Evolutionary conservation across 1,140 invertebrate species (phyloP), one percentile per base, ranked within the genome.

Genomic region (Notospermus geniculatus): DNA sequence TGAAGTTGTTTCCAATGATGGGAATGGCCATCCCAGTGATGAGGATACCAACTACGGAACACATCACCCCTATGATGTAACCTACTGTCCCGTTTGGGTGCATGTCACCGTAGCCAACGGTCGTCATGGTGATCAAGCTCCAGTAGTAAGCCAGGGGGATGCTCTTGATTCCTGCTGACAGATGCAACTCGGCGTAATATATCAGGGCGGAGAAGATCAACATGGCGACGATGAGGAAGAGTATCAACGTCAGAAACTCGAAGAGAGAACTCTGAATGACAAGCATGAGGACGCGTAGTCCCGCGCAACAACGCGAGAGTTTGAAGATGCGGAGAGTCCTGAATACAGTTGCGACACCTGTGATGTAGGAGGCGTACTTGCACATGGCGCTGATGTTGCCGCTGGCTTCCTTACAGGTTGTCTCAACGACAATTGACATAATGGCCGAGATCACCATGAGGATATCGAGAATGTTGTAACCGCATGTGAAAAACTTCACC

Each of bases 91-190:
- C 60, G n/a, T 58, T 54, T 1, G 73, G 73, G 28, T 64, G 59
- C 1, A 56, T 56, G 39, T 75, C 73, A 11, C 73, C 94, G 76
- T 97, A 97, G 25, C 94, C 94, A 25, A 97, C 94, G 0, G 95
- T 97, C 64, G 95, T 97, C 93, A 97, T 96, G 45, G 95, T 97
- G 64, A 97, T 93, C 77, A 97, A 83, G 17, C 93, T 93, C 93
- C 93, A 97, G 93, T 93, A 97, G 55, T 97, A 82, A 17, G 93
- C 93, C 55, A 93, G 82, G 11, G 93, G 93, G 84, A 96, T 96
- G 82, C 91, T 94, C 9, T 62, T 62, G 50, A 70, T 71, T 43
- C 46, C 57, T 1, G 57, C 52, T 13, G 46, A 41, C 11, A 50
- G 53, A n/a, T 61, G 54, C 11, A 64, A 46, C 81, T 98, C 95